phyloP scores from a whole-genome alignment of 2,888 invertebrate species.

The Microctonus aethiopoides region DNA sequence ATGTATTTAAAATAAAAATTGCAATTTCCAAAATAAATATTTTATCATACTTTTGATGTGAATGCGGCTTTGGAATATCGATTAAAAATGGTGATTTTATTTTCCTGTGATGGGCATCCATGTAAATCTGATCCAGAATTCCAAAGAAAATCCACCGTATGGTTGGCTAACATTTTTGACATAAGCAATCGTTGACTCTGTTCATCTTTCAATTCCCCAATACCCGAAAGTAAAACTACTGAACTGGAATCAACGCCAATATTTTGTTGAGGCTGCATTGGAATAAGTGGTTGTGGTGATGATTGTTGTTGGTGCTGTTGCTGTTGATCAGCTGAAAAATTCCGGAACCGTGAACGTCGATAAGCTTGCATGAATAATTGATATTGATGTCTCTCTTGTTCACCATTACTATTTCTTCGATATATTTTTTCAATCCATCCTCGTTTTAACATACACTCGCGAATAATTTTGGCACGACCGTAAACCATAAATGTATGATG shows the following conservation, averaged over 20 bases:
- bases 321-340: conserved; percentile 36
- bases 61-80: conserved; percentile 89
- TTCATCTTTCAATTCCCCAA: conserved; percentile 57
- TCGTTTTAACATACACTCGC: conserved; percentile 59
- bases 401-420: conserved; percentile 47
- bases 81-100: conserved; percentile 78
- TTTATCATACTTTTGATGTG: conserved; percentile 83
- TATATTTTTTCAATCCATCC: conserved; percentile 65
- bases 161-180: conserved; percentile 81
- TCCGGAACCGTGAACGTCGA: conserved; percentile 37
- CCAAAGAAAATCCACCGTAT: conserved; percentile 90
- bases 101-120: conserved; percentile 74
- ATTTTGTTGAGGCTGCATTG: conserved; percentile 9
- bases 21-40: neutral
- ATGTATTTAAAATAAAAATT: neutral
- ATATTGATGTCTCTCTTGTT: conserved; percentile 26
- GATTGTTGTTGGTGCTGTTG: conserved; percentile 13
- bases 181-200: conserved; percentile 66
- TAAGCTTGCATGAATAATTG: conserved; percentile 20
- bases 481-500: conserved; percentile 63
- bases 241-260: conserved; percentile 56
- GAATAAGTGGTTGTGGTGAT: neutral
- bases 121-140: conserved; percentile 86
- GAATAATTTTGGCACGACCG: conserved; percentile 58
- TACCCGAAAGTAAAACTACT: conserved; percentile 55